Conservation (phyloP, 2,888 invertebrate genomes). For the Metacarcinus magister region DNA sequence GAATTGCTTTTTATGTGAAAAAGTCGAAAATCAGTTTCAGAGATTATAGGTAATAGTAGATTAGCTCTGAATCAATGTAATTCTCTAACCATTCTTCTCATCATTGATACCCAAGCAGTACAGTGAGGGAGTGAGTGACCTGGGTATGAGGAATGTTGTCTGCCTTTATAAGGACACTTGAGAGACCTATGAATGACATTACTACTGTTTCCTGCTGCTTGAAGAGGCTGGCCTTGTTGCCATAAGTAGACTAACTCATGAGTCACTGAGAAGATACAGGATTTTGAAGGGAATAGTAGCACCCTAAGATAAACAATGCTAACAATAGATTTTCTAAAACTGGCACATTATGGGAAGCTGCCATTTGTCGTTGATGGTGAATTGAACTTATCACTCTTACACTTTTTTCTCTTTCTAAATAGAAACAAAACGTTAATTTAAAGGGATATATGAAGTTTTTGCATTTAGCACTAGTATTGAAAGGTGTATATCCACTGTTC, state of each 20-base stretch:
- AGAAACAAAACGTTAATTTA: not conserved
- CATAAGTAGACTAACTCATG: not conserved
- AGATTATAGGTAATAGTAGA: slow-evolving; percentile 3
- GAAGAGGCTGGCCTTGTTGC: not conserved
- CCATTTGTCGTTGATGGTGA: not conserved
- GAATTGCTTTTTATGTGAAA: not conserved
- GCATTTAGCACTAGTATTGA: not conserved
- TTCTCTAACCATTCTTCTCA: not conserved
- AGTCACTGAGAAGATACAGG: not conserved
- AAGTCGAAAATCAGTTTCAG: not conserved
- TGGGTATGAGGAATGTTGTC: not conserved
- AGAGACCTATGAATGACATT: not conserved
- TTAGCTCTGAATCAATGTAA: slow-evolving; percentile 7
- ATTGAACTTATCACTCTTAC: not conserved
- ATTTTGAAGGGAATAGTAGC: not conserved
- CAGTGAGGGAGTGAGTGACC: not conserved
- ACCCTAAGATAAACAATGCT: not conserved
- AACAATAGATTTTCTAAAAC: not conserved
- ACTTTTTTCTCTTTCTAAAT: not conserved
- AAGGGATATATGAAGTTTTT: not conserved
- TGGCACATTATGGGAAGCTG: not conserved
- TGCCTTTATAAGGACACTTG: not conserved
- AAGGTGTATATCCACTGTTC: not conserved
- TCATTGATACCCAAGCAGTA: not conserved
- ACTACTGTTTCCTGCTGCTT: not conserved